A percentile compares a stretch with the other conserved stretches of the same genome.
Evolutionary conservation across 2,888 invertebrate genomes (phyloP).

Genomic region (Steinernema carpocapsae): DNA sequence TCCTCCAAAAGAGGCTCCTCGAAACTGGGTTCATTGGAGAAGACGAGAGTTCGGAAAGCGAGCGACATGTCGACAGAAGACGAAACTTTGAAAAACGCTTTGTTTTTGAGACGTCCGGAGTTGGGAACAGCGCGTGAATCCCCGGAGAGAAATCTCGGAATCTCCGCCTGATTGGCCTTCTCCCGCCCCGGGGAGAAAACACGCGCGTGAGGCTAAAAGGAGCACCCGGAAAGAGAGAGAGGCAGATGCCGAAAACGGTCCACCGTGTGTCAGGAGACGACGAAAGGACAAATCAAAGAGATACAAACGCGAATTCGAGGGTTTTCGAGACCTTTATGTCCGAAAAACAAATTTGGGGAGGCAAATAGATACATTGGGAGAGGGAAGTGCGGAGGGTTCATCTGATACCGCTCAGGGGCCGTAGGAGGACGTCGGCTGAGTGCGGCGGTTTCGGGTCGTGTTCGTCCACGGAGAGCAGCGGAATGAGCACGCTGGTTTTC

Average conservation of each 20-base stretch:
- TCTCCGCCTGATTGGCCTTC: slow-evolving; percentile 32
- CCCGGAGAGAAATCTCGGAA: slow-evolving; percentile 6
- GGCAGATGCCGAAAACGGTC: neutral
- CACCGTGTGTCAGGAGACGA: neutral
- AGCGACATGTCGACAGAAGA: slow-evolving; percentile 35
- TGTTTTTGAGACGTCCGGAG: slow-evolving; percentile 17
- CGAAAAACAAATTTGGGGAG: too few relatives aligned
- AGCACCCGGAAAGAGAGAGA: neutral
- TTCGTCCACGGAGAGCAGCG: slow-evolving; percentile 60
- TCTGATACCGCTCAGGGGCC: slow-evolving; percentile 47
- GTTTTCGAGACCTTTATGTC: too few relatives aligned
- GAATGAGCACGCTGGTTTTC: slow-evolving; percentile 63
- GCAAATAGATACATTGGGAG: too few relatives aligned
- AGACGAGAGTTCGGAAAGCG: neutral
- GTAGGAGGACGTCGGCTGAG: slow-evolving; percentile 42
- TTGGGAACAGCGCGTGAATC: neutral
- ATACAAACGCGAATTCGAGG: too few relatives aligned
- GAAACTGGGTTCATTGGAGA: neutral
- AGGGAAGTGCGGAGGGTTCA: too few relatives aligned
- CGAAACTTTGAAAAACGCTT: slow-evolving; percentile 29
- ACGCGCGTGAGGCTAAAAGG: neutral
- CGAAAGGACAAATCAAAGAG: neutral
- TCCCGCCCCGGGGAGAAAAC: slow-evolving; percentile 1
- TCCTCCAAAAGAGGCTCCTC: neutral
- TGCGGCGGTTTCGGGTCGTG: slow-evolving; percentile 31